phyloP scores from a whole-genome alignment of 2,113 vertebrate species.

The Aphelocoma coerulescens region DNA sequence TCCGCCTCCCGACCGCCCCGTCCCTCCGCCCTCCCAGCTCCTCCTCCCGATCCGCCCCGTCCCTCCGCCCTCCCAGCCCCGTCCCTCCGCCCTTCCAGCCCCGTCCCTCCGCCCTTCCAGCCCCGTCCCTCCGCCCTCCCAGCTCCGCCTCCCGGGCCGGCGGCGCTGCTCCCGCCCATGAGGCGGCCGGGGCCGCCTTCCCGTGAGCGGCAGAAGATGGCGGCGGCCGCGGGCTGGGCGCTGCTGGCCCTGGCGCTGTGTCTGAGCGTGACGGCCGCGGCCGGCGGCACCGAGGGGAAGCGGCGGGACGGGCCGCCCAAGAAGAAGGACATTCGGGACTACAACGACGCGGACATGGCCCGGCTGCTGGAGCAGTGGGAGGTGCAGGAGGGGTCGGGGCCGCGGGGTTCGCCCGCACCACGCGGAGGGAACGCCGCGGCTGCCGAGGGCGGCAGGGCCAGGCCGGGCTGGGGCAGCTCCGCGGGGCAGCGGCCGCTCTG shows the following conservation, averaged over 20 bases:
- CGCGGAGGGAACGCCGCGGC: background rate
- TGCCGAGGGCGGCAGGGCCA: background rate
- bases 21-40: background rate
- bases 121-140: no score
- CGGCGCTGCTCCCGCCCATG: background rate
- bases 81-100: no score
- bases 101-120: no score
- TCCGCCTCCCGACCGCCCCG: background rate
- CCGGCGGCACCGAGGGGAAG: background rate
- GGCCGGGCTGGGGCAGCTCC: background rate
- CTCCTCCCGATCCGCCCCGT: no score
- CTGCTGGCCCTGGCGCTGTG: constrained; percentile 13
- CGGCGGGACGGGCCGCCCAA: constrained; percentile 30
- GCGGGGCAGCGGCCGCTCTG: background rate
- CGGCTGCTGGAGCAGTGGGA: constrained; percentile 95
- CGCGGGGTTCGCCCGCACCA: background rate
- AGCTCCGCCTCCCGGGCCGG: background rate
- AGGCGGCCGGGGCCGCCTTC: background rate
- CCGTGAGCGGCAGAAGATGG: constrained; percentile 54
- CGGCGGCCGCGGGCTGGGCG: background rate
- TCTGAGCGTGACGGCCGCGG: constrained; percentile 31
- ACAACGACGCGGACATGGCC: constrained; percentile 97
- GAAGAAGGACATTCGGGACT: constrained; percentile 94
- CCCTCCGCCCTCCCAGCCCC: accelerated
- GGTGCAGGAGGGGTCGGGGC: constrained; percentile 64